These are phyloP conservation scores for Diabrotica undecimpunctata DNA, from an alignment of 1,140 invertebrate genomes.

Conservation along the genomic window DNA sequence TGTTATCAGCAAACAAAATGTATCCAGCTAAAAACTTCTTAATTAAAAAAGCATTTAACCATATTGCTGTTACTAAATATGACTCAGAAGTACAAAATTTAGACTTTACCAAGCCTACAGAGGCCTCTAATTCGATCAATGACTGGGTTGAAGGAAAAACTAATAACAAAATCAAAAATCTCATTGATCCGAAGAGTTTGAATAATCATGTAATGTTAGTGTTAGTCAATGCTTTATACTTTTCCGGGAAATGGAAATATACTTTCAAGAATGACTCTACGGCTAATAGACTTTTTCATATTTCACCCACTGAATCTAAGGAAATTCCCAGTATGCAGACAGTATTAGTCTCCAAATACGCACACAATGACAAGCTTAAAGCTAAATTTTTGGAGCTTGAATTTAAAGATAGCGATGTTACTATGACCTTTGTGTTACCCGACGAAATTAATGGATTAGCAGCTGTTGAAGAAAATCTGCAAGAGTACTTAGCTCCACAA, in stretches of 20 bases:
- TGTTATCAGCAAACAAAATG: constrained; percentile 29
- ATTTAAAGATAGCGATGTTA: constrained; percentile 54
- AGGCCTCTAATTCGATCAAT: constrained; percentile 58
- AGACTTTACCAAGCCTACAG: constrained; percentile 49
- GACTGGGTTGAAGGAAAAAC: constrained; percentile 70
- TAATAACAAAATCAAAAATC: constrained; percentile 64
- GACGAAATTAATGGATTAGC: constrained; percentile 52
- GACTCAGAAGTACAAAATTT: constrained; percentile 51
- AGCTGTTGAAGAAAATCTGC: constrained; percentile 17
- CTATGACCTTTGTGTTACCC: constrained; percentile 60
- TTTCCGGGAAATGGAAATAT: constrained; percentile 67
- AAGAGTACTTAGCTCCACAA: background rate
- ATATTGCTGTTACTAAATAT: constrained; percentile 50
- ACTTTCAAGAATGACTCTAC: constrained; percentile 52
- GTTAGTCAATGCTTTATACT: constrained; percentile 79
- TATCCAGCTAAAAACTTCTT: constrained; percentile 18
- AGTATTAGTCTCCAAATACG: constrained; percentile 59
- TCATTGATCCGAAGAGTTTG: constrained; percentile 56
- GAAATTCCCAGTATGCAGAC: constrained; percentile 79
- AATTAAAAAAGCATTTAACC: constrained; percentile 20
- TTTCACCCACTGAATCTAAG: constrained; percentile 54
- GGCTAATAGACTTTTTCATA: constrained; percentile 49
- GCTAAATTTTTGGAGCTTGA: constrained; percentile 47
- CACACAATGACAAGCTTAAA: constrained; percentile 40
- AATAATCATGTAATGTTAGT: constrained; percentile 57